A percentile compares a stretch with the other conserved stretches of the same genome.
These are phyloP conservation scores for Microchirus variegatus DNA, from an alignment of 2,797 vertebrate genomes.

Conservation along the genomic window DNA sequence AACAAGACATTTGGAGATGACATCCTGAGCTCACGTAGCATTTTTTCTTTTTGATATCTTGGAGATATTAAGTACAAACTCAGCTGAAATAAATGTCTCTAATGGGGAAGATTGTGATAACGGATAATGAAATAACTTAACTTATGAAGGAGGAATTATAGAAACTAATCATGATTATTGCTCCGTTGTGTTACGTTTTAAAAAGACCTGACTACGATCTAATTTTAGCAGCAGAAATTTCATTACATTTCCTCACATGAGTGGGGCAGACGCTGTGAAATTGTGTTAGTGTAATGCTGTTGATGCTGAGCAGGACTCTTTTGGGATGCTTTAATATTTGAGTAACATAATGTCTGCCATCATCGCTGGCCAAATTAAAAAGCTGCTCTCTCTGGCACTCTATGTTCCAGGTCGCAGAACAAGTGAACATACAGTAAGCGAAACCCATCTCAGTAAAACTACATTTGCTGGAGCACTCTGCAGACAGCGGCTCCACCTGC, in stretches of 20 bases:
- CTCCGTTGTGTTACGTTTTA: too few species aligned
- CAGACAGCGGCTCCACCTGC: constrained; percentile 61
- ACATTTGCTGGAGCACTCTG: constrained; percentile 41
- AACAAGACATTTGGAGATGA: too few species aligned
- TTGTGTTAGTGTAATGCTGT: constrained; percentile 9
- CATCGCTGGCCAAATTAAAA: constrained; percentile 47
- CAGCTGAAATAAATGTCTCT: too few species aligned
- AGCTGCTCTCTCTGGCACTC: constrained; percentile 27
- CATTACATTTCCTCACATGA: constrained; percentile 21
- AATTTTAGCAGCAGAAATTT: not conserved
- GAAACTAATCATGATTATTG: too few species aligned
- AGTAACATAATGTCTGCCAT: constrained; percentile 44
- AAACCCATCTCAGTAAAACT: constrained; percentile 57
- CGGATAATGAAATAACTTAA: too few species aligned
- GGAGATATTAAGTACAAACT: too few species aligned
- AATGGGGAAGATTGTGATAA: too few species aligned
- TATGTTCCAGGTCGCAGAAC: constrained; percentile 50
- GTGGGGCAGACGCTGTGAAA: constrained; percentile 21
- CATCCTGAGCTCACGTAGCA: too few species aligned
- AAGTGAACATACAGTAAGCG: constrained; percentile 46
- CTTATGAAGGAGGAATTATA: too few species aligned
- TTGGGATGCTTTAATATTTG: constrained; percentile 34
- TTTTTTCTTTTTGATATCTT: too few species aligned
- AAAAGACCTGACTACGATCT: too few species aligned
- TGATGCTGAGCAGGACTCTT: constrained; percentile 21